Conservation (phyloP, 2,888 invertebrate genomes). For the Melanostoma mellinum region DNA sequence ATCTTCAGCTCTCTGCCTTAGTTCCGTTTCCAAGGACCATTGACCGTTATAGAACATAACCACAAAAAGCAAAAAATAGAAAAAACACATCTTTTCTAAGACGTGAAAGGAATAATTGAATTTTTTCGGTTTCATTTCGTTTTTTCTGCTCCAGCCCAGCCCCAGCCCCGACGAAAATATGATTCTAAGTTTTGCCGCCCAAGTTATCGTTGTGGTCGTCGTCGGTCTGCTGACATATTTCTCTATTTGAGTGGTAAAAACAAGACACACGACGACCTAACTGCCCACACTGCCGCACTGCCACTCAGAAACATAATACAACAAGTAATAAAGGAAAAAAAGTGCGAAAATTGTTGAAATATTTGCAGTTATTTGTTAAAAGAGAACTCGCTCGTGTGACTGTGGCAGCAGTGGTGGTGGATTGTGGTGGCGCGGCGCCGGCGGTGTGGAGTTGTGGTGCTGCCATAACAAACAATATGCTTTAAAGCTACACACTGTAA, state of each 20-base stretch:
- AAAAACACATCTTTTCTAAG: constrained; percentile 55
- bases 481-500: not conserved
- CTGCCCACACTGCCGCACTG: constrained; percentile 5
- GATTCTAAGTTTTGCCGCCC: constrained; percentile 24
- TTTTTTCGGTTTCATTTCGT: constrained; percentile 22
- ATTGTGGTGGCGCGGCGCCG: not conserved
- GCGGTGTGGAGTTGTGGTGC: not conserved
- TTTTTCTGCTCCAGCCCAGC: constrained; percentile 3
- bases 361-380: constrained; percentile 55
- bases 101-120: constrained; percentile 68
- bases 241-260: constrained; percentile 42
- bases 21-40: constrained; percentile 47
- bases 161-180: not conserved
- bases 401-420: not conserved
- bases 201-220: constrained; percentile 9
- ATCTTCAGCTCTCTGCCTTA: too few species aligned
- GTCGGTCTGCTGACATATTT: constrained; percentile 48
- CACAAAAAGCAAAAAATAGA: not conserved
- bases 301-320: constrained; percentile 3
- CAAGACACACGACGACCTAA: constrained; percentile 14
- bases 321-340: constrained; percentile 41
- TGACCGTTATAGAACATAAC: constrained; percentile 60
- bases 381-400: constrained; percentile 22
- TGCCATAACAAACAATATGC: constrained; percentile 40
- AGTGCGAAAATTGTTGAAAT: constrained; percentile 57